phyloP scores from a whole-genome alignment of 2,888 invertebrate genomes.

The Bombylius major region DNA sequence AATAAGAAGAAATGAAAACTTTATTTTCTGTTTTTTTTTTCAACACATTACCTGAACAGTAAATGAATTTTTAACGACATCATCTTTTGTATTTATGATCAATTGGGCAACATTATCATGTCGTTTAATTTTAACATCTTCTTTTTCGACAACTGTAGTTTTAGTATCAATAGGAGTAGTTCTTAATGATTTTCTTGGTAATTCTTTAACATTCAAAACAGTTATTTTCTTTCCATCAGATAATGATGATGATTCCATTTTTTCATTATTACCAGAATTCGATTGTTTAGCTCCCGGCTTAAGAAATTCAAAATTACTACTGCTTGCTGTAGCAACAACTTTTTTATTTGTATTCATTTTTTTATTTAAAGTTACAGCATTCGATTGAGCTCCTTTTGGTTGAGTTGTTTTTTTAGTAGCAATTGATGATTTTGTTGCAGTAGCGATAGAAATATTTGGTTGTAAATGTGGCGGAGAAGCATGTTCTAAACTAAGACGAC shows the following conservation, averaged over 20 bases:
- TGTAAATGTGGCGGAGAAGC: too few species aligned
- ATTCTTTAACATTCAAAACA: not conserved
- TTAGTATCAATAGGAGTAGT: not conserved
- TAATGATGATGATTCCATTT: too few species aligned
- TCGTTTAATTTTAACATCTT: constrained; percentile 14
- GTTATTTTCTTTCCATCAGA: too few species aligned
- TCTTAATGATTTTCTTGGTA: constrained; percentile 18
- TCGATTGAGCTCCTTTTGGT: constrained; percentile 13
- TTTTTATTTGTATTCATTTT: not conserved
- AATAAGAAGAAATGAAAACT: constrained; percentile 15
- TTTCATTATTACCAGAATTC: too few species aligned
- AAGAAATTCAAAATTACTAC: constrained; percentile 29
- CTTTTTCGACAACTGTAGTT: not conserved
- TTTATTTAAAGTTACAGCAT: constrained; percentile 12
- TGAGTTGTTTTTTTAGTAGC: constrained; percentile 12
- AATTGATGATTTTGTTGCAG: too few species aligned
- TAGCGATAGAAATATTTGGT: not conserved
- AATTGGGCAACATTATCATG: constrained; percentile 46
- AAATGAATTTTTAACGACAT: constrained; percentile 47
- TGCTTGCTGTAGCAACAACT: not conserved
- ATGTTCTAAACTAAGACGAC: constrained; percentile 42
- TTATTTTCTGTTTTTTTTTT: not conserved
- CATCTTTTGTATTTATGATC: constrained; percentile 43
- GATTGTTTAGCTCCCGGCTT: constrained; percentile 28
- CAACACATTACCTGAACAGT: constrained; percentile 42